Evolutionary conservation across 1,140 invertebrate species (phyloP).

Genomic region (Caenorhabditis remanei): DNA sequence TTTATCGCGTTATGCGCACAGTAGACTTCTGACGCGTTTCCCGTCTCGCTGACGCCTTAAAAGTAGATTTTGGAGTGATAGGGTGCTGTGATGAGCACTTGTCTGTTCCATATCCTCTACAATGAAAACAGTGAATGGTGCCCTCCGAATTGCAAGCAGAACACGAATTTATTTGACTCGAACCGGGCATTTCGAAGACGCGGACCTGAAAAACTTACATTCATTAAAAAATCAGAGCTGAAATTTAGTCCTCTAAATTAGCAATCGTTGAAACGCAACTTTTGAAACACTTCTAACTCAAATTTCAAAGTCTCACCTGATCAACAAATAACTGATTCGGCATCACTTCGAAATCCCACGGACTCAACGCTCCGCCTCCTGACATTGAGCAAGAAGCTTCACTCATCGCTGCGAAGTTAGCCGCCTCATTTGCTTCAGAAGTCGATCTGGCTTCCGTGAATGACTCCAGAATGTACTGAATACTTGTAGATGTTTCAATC

Average conservation of each 20-base stretch:
- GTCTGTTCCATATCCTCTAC: conserved; percentile 75
- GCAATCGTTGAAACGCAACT: no score
- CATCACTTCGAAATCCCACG: conserved; percentile 77
- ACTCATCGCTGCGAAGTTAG: conserved; percentile 35
- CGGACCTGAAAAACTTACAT: conserved; percentile 70
- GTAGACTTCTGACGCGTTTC: no score
- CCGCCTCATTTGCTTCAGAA: conserved; percentile 72
- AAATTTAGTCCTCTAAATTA: background rate
- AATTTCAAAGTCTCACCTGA: conserved; percentile 65
- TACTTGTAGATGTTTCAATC: conserved; percentile 64
- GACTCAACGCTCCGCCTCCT: conserved; percentile 58
- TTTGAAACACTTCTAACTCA: background rate
- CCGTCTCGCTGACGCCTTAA: no score
- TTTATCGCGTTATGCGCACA: no score
- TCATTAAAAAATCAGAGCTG: background rate
- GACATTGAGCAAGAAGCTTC: conserved; percentile 35
- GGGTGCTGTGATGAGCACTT: no score
- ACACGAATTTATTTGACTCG: conserved; percentile 69
- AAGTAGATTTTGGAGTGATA: no score
- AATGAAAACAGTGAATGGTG: conserved; percentile 76
- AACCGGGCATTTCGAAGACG: conserved; percentile 75
- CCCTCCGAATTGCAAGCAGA: conserved; percentile 73
- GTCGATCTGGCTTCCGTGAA: conserved; percentile 76
- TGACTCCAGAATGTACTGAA: conserved; percentile 75
- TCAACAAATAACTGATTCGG: conserved; percentile 74